phyloP scores from a whole-genome alignment of 2,888 invertebrate species.

The Cloeon dipterum region DNA sequence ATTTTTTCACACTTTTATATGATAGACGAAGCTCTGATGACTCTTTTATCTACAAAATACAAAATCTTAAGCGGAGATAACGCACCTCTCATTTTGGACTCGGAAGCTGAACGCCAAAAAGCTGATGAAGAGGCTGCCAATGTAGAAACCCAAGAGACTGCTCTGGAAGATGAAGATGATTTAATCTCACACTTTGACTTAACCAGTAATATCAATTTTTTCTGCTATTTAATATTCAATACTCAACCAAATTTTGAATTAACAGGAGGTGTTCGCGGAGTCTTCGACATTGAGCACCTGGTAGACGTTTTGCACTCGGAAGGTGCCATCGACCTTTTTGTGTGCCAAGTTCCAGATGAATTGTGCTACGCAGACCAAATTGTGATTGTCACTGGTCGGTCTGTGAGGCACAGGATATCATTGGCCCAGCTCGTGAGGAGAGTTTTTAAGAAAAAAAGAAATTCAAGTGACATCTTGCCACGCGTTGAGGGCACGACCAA shows the following conservation, averaged over 20 bases:
- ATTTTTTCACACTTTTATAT: too few relatives aligned
- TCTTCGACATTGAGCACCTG: slow-evolving; percentile 23
- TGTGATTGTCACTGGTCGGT: slow-evolving; percentile 16
- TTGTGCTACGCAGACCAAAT: slow-evolving; percentile 19
- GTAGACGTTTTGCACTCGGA: slow-evolving; percentile 17
- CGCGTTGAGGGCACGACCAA: slow-evolving; percentile 13
- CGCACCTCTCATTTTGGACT: background rate
- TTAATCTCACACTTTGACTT: background rate
- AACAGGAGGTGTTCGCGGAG: slow-evolving; percentile 20
- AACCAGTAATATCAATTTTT: background rate
- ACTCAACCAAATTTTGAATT: too few relatives aligned
- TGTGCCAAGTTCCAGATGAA: slow-evolving; percentile 17
- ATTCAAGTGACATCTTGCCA: slow-evolving; percentile 13
- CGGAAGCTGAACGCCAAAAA: background rate
- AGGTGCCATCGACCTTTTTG: slow-evolving; percentile 18
- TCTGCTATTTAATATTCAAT: too few relatives aligned
- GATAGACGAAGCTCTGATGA: background rate
- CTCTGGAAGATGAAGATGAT: background rate
- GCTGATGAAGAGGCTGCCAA: background rate
- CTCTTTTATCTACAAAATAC: background rate
- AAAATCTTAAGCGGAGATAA: background rate
- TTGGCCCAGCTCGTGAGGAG: slow-evolving; percentile 10
- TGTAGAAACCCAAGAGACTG: background rate
- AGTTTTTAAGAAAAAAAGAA: slow-evolving; percentile 9
- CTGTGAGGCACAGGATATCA: slow-evolving; percentile 9